A percentile compares a stretch with the other conserved stretches of the same genome.
Conservation (phyloP, 2,797 vertebrate genomes). For the Schizopygopsis malacanthus region DNA sequence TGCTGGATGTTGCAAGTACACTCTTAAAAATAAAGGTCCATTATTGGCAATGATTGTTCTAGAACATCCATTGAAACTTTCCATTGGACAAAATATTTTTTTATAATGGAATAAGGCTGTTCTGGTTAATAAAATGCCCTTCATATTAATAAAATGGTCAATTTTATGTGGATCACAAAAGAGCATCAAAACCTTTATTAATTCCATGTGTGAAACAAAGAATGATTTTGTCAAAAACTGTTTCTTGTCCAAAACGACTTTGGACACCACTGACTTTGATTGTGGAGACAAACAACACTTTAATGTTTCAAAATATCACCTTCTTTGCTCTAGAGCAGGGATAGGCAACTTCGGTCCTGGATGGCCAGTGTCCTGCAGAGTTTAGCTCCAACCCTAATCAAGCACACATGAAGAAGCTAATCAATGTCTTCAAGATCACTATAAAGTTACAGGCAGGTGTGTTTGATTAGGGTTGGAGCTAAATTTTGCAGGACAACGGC, state of each 20-base stretch:
- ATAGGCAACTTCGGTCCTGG: too few species aligned
- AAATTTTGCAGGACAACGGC: too few species aligned
- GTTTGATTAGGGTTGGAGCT: too few species aligned
- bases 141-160: not conserved
- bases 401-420: too few species aligned
- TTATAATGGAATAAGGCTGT: not conserved
- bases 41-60: not conserved
- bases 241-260: not conserved
- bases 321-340: not conserved
- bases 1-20: conserved; percentile 14
- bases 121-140: not conserved
- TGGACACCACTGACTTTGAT: not conserved
- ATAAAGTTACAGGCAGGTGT: too few species aligned
- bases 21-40: not conserved
- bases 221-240: not conserved
- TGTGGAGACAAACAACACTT: not conserved
- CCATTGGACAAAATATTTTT: not conserved
- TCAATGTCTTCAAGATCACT: too few species aligned
- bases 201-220: not conserved
- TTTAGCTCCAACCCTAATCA: too few species aligned
- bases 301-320: not conserved
- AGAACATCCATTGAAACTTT: not conserved
- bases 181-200: not conserved
- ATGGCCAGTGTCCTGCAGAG: too few species aligned
- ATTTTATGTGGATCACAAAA: not conserved